Percentiles rank a stretch among this genome's conserved stretches.
phyloP scores from a whole-genome alignment of 2,888 invertebrate genomes.

The Eurois occulta region DNA sequence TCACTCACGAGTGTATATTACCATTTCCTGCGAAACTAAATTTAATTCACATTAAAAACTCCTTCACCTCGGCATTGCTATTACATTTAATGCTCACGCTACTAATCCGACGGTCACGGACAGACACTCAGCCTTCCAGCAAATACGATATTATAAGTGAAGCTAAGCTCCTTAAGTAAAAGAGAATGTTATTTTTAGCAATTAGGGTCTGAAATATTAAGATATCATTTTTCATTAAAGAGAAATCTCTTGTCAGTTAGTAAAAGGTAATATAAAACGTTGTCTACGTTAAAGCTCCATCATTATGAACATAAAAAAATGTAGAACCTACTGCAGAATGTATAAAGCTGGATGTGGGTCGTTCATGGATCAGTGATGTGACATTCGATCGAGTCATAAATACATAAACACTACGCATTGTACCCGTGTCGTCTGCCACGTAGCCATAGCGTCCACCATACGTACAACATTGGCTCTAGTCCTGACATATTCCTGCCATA shows the following conservation, averaged over 20 bases:
- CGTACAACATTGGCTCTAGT: neutral
- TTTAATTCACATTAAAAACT: slow-evolving; percentile 24
- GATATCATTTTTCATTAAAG: slow-evolving; percentile 2
- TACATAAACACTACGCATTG: neutral
- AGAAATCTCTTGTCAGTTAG: neutral
- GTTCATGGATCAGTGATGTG: neutral
- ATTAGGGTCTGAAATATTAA: slow-evolving; percentile 20
- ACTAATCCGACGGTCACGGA: slow-evolving; percentile 14
- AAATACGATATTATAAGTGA: slow-evolving; percentile 22
- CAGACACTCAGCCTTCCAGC: slow-evolving; percentile 36
- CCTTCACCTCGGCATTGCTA: neutral
- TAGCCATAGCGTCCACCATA: neutral
- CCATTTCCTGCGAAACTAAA: slow-evolving; percentile 25
- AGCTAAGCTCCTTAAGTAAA: slow-evolving; percentile 25
- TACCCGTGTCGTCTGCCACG: neutral
- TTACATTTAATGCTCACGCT: slow-evolving; percentile 19
- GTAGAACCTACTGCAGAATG: neutral
- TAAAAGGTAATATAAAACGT: neutral
- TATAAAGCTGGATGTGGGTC: neutral
- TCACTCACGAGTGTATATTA: neutral
- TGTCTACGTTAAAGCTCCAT: neutral
- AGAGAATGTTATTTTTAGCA: slow-evolving; percentile 27
- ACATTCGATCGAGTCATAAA: neutral
- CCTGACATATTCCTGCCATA: neutral
- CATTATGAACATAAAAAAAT: neutral